These are phyloP conservation scores for Nyctereutes procyonoides DNA, from an alignment of 2,113 vertebrate species.

Conservation along the genomic window DNA sequence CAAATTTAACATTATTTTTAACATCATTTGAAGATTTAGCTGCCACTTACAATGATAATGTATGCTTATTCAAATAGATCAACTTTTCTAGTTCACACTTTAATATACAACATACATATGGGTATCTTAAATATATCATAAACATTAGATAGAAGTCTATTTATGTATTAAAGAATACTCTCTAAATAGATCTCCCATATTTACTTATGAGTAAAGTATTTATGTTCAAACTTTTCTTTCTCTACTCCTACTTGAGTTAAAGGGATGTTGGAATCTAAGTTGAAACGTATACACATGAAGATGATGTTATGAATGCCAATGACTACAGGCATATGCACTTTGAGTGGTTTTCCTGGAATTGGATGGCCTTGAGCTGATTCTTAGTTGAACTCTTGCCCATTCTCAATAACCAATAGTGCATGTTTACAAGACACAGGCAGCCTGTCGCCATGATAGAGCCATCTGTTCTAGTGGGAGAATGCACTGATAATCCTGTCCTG, in stretches of 20 bases:
- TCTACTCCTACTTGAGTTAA: not conserved
- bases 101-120: not conserved
- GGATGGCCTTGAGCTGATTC: not conserved
- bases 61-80: not conserved
- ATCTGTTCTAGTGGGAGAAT: not conserved
- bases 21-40: not conserved
- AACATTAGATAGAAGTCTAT: not conserved
- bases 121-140: not conserved
- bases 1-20: constrained; percentile 30
- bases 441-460: not conserved
- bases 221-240: not conserved
- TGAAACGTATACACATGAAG: not conserved
- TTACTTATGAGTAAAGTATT: constrained; percentile 19
- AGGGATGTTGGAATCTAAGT: constrained; percentile 21
- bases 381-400: not conserved
- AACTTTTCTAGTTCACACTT: not conserved
- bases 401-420: not conserved
- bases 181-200: not conserved
- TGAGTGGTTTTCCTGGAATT: not conserved
- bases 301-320: not conserved
- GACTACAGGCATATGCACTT: not conserved
- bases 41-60: not conserved
- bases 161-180: not conserved
- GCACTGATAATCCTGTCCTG: not conserved
- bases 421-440: constrained; percentile 8